Conservation (phyloP, 2,797 vertebrate species). For the Pangasius larnaudii region DNA sequence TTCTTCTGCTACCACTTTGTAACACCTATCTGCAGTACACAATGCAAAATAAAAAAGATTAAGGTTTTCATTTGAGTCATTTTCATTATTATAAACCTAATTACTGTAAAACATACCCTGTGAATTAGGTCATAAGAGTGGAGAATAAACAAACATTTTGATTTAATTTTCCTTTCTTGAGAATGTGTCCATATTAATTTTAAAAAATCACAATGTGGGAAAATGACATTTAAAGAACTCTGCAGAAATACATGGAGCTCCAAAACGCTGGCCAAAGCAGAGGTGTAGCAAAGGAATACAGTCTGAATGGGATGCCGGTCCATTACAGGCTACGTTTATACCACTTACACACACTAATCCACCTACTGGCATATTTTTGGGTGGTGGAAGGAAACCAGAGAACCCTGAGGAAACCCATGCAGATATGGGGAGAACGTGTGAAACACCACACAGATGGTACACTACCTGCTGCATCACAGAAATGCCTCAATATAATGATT, state of each 20-base stretch:
- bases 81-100: neutral
- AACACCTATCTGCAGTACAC: neutral
- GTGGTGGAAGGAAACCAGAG: neutral
- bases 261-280: neutral
- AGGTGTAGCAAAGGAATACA: neutral
- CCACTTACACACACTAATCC: neutral
- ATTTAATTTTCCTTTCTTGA: conserved; percentile 20
- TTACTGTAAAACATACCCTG: neutral
- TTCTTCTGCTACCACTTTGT: neutral
- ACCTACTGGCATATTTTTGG: neutral
- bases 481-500: neutral
- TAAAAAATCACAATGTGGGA: neutral
- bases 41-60: neutral
- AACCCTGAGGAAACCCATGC: neutral
- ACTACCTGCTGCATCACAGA: neutral
- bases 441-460: neutral
- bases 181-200: conserved; percentile 7
- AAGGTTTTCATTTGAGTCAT: neutral
- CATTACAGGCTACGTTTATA: neutral
- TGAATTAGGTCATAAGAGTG: neutral
- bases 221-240: neutral
- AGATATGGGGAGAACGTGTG: neutral
- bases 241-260: neutral
- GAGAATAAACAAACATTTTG: neutral
- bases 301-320: neutral